These are phyloP conservation scores for Diplolepis rosae DNA, from an alignment of 2,888 invertebrate genomes.

Conservation along the genomic window DNA sequence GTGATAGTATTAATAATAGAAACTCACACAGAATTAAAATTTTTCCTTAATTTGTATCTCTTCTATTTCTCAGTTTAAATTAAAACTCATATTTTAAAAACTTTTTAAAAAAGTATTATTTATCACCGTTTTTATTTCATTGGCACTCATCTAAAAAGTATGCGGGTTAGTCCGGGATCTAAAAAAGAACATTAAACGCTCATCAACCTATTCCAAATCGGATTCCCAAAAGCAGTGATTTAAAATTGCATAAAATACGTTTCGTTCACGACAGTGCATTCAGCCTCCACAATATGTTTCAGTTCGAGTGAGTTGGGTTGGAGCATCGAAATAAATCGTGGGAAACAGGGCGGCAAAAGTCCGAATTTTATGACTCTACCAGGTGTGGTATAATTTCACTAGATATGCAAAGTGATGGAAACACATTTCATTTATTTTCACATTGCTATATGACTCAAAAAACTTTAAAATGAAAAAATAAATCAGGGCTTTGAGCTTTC, in stretches of 20 bases:
- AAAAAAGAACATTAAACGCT: constrained; percentile 55
- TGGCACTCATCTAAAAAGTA: constrained; percentile 24
- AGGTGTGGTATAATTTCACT: not conserved
- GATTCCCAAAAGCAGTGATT: constrained; percentile 56
- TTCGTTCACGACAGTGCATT: not conserved
- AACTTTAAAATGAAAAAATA: not conserved
- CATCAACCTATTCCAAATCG: constrained; percentile 40
- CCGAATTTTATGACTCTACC: constrained; percentile 47
- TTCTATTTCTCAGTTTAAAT: too few relatives aligned
- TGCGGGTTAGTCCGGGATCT: constrained; percentile 27
- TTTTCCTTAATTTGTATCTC: too few relatives aligned
- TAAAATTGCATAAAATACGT: constrained; percentile 58
- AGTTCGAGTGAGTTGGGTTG: constrained; percentile 2
- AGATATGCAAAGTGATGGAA: not conserved
- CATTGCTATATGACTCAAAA: not conserved
- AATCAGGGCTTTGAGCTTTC: not conserved
- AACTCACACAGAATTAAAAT: too few relatives aligned
- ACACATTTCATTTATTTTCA: not conserved
- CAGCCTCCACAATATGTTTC: constrained; percentile 12
- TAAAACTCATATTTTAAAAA: not conserved
- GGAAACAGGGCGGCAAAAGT: constrained; percentile 46
- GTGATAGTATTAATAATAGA: too few relatives aligned
- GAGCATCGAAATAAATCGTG: constrained; percentile 59
- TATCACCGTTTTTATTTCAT: not conserved
- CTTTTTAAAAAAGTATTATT: not conserved